Percentiles rank a stretch among this genome's conserved stretches.
Evolutionary conservation across 2,113 vertebrate genomes (phyloP).

Genomic region (Himantopus leucocephalus): DNA sequence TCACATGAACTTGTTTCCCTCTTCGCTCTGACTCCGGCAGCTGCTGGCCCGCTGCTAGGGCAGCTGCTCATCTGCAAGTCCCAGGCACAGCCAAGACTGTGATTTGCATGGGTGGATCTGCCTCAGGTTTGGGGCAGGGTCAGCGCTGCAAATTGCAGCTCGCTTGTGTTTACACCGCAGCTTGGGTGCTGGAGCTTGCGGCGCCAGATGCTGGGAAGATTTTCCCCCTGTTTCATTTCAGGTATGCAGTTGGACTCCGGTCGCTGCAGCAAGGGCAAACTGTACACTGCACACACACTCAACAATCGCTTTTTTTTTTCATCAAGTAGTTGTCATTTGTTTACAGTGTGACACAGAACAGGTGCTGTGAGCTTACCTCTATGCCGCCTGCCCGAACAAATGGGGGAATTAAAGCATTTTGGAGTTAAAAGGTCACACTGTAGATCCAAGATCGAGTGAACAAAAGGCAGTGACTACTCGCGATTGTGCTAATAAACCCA

Average conservation of each 20-base stretch:
- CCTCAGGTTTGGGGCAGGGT: neutral
- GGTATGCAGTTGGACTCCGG: neutral
- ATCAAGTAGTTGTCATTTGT: neutral
- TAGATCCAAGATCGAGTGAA: neutral
- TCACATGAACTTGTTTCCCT: neutral
- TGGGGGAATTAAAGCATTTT: neutral
- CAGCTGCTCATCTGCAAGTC: neutral
- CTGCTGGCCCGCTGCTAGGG: neutral
- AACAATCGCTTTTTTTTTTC: neutral
- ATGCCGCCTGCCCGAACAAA: neutral
- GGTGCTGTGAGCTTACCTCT: neutral
- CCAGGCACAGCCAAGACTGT: neutral
- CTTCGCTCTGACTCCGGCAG: neutral
- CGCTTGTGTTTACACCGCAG: rapidly evolving
- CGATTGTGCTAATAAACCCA: neutral
- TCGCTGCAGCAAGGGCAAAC: neutral
- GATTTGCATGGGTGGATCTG: neutral
- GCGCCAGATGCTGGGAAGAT: rapidly evolving
- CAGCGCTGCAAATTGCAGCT: neutral
- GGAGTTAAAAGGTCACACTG: neutral
- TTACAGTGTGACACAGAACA: neutral
- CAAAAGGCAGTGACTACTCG: neutral
- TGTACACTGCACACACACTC: rapidly evolving
- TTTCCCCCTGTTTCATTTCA: rapidly evolving
- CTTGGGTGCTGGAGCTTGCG: neutral